Conservation (phyloP, 2,797 vertebrate genomes). For the Esox lucius region DNA sequence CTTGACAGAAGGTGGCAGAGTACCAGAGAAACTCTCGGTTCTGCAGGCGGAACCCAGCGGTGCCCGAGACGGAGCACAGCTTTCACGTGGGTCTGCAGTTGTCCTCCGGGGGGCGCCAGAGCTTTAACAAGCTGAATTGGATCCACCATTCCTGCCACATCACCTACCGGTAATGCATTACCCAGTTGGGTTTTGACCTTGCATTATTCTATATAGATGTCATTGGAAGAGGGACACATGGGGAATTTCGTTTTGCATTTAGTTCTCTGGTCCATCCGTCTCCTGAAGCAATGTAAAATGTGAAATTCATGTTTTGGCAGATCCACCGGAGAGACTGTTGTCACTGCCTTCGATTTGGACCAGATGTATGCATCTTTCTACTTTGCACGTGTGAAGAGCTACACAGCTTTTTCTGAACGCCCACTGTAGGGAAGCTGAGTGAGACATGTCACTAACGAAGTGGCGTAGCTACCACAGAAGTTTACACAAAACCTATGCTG, state of each 20-base stretch:
- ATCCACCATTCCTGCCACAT: constrained; percentile 97
- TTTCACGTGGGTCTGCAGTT: constrained; percentile 94
- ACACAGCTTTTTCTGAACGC: constrained; percentile 90
- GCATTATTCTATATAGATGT: background rate
- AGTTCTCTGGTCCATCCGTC: background rate
- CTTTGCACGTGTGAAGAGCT: constrained; percentile 96
- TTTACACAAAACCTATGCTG: constrained; percentile 26
- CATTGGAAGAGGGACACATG: background rate
- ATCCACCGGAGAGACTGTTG: constrained; percentile 89
- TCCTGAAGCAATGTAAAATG: background rate
- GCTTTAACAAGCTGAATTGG: constrained; percentile 94
- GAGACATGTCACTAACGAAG: constrained; percentile 22
- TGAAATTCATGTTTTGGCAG: constrained; percentile 63
- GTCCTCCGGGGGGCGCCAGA: constrained; percentile 89
- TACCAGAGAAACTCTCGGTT: constrained; percentile 75
- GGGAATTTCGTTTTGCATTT: background rate
- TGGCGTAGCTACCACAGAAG: constrained; percentile 20
- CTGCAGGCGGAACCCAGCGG: constrained; percentile 82
- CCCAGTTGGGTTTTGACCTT: background rate
- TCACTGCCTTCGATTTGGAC: constrained; percentile 93
- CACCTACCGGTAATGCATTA: constrained; percentile 82
- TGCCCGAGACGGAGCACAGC: constrained; percentile 86
- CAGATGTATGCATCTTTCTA: constrained; percentile 94
- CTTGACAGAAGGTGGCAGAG: constrained; percentile 82
- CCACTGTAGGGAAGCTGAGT: constrained; percentile 80